These are phyloP conservation scores for Andrena bucephala DNA, from an alignment of 2,888 invertebrate genomes.

Conservation along the genomic window DNA sequence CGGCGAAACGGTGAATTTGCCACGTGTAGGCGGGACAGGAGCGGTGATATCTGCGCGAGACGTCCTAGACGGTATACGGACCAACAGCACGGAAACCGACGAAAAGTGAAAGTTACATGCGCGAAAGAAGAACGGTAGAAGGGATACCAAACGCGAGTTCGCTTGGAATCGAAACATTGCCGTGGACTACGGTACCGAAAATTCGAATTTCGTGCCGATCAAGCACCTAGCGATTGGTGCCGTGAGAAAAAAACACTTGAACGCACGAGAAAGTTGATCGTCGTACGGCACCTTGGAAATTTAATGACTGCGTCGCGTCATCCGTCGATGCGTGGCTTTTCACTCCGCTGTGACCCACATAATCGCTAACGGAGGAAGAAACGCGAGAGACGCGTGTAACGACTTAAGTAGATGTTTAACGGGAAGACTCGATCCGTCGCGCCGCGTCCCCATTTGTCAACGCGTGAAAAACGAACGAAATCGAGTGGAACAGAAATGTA, in stretches of 20 bases:
- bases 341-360: background rate
- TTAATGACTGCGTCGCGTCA: background rate
- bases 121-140: slow-evolving; percentile 23
- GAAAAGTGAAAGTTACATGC: slow-evolving; percentile 64
- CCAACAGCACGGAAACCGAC: slow-evolving; percentile 26
- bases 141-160: background rate
- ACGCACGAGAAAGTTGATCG: background rate
- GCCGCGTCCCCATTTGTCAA: too few species aligned
- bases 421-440: background rate
- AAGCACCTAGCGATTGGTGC: background rate
- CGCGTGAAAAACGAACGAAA: background rate
- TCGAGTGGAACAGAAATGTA: background rate
- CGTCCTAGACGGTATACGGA: slow-evolving; percentile 25
- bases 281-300: slow-evolving; percentile 24
- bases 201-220: background rate
- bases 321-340: background rate
- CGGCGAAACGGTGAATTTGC: background rate
- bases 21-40: background rate
- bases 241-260: slow-evolving; percentile 1
- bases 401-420: background rate
- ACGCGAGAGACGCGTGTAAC: background rate
- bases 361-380: background rate
- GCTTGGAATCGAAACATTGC: background rate
- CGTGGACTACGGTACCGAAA: background rate
- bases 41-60: slow-evolving; percentile 3